A percentile compares a stretch with the other conserved stretches of the same genome.
Evolutionary conservation across 2,113 vertebrate genomes (phyloP).

Genomic region (Plectropomus leopardus): DNA sequence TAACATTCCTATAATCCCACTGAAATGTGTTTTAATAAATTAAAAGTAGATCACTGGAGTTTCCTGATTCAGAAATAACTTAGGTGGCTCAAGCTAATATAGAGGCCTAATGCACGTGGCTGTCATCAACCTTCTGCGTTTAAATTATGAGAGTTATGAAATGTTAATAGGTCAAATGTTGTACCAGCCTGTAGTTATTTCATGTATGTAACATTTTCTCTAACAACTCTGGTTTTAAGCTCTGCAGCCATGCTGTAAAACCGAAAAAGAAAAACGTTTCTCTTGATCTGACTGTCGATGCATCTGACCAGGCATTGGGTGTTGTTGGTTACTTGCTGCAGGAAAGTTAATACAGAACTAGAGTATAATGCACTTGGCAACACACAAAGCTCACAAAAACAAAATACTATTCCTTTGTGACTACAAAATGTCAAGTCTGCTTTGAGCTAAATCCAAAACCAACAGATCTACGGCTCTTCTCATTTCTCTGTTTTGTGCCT

Average conservation of each 20-base stretch:
- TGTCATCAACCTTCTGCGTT: background rate
- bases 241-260: background rate
- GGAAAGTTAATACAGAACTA: background rate
- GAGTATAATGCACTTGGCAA: background rate
- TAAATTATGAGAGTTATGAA: background rate
- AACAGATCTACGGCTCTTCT: background rate
- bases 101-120: background rate
- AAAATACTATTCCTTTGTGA: background rate
- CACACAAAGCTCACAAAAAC: background rate
- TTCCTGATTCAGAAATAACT: background rate
- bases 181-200: background rate
- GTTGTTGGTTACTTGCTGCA: background rate
- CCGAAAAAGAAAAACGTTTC: background rate
- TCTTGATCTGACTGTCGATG: background rate
- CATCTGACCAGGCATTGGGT: background rate
- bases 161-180: background rate
- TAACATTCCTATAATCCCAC: background rate
- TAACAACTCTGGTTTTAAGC: background rate
- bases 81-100: background rate
- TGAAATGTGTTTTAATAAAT: background rate
- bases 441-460: constrained; percentile 1
- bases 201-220: background rate
- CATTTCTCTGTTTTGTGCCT: too few species aligned
- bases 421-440: background rate
- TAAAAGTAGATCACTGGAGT: background rate